Base-by-base conservation (phyloP, 2,113 vertebrate genomes). In the Catagonus wagneri region DNA sequence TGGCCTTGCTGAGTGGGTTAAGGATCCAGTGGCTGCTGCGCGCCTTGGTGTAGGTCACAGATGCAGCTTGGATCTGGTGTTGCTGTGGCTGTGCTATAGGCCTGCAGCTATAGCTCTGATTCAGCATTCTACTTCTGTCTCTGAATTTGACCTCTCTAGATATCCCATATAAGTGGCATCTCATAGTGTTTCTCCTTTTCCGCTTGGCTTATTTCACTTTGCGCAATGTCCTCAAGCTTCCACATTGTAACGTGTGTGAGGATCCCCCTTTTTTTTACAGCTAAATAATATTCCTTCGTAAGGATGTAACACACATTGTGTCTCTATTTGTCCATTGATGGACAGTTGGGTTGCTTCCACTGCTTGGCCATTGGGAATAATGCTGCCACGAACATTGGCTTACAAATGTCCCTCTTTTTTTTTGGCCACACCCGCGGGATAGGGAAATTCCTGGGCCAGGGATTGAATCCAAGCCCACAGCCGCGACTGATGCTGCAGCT, bases 291-390 rank as follows among this genome's bases (percentile, higher is more conserved):
- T 11, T 66, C 36, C 54, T 25, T 4, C 22, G 69, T 32, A 2
- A 10, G 39, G 61, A 6, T 4, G 23, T 12, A 50, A 13, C 32
- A 12, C 16, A 10, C 25, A 65, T 36, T 36, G 39, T 36, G 11
- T 39, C 6, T 52, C 36, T 23, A 3, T 58, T 39, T 15, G 4
- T 19, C 36, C 10, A 0, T 6, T 13, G 16, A 2, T 2, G 20
- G 52, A 20, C 13, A 6, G 63, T n/a, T 6, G 29, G 3, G 19
- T 9, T 4, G 50, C 34, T 58, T 87, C 69, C 10, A 17, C 29
- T 19, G 25, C 22, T 69, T 19, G 8, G 84, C 39, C 32, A 1
- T 8, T 83, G 36, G 25, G 29, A 54, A n/a, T 44, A 27, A 19
- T 0, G 29, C n/a, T 6, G 6, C 54, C 15, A 2, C 58, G 34